A percentile compares a stretch with the other conserved stretches of the same genome.
phyloP scores from a whole-genome alignment of 2,888 invertebrate species.

The Bellardia pandia region DNA sequence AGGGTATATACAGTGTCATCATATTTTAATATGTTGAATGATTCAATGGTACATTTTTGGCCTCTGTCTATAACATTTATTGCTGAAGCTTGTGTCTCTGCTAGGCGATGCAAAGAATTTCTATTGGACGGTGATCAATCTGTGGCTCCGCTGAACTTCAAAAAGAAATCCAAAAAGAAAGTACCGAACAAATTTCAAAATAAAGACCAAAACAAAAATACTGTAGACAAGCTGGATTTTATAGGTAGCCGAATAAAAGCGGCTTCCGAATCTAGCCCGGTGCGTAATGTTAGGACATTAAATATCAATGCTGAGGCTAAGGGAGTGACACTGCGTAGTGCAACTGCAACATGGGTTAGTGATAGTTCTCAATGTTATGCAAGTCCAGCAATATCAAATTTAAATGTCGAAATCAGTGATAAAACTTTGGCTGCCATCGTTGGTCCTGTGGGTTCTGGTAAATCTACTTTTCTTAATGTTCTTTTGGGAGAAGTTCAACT shows the following conservation, averaged over 20 bases:
- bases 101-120: slow-evolving; percentile 89
- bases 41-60: slow-evolving; percentile 91
- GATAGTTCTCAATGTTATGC: slow-evolving; percentile 68
- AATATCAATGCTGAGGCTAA: slow-evolving; percentile 77
- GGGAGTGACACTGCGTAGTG: slow-evolving; percentile 83
- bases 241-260: slow-evolving; percentile 15
- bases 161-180: slow-evolving; percentile 64
- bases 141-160: slow-evolving; percentile 74
- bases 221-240: slow-evolving; percentile 49
- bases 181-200: slow-evolving; percentile 54
- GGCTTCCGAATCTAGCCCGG: neutral
- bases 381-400: slow-evolving; percentile 79
- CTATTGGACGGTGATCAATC: slow-evolving; percentile 83
- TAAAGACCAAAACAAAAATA: slow-evolving; percentile 51
- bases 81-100: slow-evolving; percentile 90
- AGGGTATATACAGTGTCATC: slow-evolving; percentile 92
- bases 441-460: slow-evolving; percentile 91
- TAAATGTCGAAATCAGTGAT: slow-evolving; percentile 85
- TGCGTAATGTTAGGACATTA: slow-evolving; percentile 63
- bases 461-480: slow-evolving; percentile 89
- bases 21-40: slow-evolving; percentile 91
- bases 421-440: slow-evolving; percentile 85
- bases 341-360: slow-evolving; percentile 74
- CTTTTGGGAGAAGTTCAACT: slow-evolving; percentile 89
- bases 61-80: slow-evolving; percentile 91